Evolutionary conservation across 1,140 invertebrate genomes (phyloP), one percentile per base, ranked within the genome.

Genomic region (Caerostris extrusa): DNA sequence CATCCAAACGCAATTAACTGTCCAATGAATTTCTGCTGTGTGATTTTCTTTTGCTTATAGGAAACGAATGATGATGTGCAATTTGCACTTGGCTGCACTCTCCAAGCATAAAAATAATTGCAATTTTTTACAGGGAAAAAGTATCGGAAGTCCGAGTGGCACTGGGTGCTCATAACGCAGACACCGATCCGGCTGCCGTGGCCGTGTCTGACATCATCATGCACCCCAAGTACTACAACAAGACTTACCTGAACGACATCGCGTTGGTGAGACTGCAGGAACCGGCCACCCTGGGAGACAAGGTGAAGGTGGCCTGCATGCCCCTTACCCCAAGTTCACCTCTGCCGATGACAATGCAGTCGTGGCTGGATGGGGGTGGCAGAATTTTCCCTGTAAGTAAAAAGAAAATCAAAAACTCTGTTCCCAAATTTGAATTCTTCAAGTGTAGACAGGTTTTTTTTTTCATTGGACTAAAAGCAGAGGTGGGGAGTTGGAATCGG

Each of bases 231-330:
- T 95, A 95, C 19, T 94, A 95, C 92, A 95, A 95, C 64, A 86
- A 92, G 56, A 95, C 95, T 1, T 95, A 95, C 64, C 89, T 95
- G 53, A 95, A 95, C 67, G 95, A 95, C 94, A 95, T 95, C 95
- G 98, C 98, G 61, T 95, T 99, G 82, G 97, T 98, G 97, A 98
- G 98, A 95, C 96, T 99, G 87, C 97, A 97, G 5, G 97, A 97
- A 95, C 96, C 98, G 34, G 97, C 98, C 0, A 94, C 94, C 55
- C 82, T 94, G 4, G 94, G 57, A n/a, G 94, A 95, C 53, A 95
- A 89, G 71, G 94, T 95, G 53, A 56, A 83, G 12, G 95, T 95
- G 10, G 91, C 95, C 58, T 96, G 95, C 90, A 95, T 96, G 19
- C 96, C 96, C 96, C 97, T 58, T 94, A 95, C 34, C 95, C 96